Percentiles rank a stretch among this genome's conserved stretches.
These are phyloP conservation scores for Diacarnus erythraeanus DNA, from an alignment of 37 sponge, comb jelly and placozoan species.

Conservation along the genomic window DNA sequence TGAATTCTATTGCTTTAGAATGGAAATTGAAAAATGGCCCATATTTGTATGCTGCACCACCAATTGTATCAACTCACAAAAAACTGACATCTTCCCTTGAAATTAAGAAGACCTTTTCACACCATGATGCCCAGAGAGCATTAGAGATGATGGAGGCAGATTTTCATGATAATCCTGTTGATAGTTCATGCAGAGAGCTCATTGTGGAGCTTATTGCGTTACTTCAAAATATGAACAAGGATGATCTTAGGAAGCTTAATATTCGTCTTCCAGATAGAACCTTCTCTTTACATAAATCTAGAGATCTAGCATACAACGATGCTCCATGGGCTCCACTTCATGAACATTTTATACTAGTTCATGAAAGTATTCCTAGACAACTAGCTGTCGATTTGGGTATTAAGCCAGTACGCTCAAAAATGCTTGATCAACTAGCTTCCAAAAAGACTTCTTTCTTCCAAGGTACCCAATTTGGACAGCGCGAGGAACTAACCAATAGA, in stretches of 20 bases:
- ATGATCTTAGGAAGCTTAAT: not conserved
- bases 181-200: conserved; percentile 1
- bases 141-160: conserved; percentile 46
- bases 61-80: not conserved
- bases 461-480: conserved; percentile 65
- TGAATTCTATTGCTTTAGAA: conserved; percentile 5
- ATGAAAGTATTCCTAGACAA: conserved; percentile 13
- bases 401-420: conserved; percentile 25
- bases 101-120: conserved; percentile 26
- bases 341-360: not conserved
- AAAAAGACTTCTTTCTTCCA: not conserved
- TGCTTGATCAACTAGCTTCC: conserved; percentile 23
- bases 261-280: conserved; percentile 40
- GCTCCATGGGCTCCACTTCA: conserved; percentile 33
- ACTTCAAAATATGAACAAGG: not conserved
- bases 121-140: conserved; percentile 36
- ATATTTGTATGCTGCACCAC: conserved; percentile 51
- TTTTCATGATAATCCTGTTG: conserved; percentile 13
- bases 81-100: conserved; percentile 18
- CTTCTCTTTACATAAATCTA: conserved; percentile 19
- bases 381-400: conserved; percentile 42
- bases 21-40: conserved; percentile 40
- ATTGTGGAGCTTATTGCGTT: conserved; percentile 11
- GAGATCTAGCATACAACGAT: conserved; percentile 48
- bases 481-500: conserved; percentile 71